Conservation (phyloP, 2,797 vertebrate species). For the Ambastaia sidthimunki region DNA sequence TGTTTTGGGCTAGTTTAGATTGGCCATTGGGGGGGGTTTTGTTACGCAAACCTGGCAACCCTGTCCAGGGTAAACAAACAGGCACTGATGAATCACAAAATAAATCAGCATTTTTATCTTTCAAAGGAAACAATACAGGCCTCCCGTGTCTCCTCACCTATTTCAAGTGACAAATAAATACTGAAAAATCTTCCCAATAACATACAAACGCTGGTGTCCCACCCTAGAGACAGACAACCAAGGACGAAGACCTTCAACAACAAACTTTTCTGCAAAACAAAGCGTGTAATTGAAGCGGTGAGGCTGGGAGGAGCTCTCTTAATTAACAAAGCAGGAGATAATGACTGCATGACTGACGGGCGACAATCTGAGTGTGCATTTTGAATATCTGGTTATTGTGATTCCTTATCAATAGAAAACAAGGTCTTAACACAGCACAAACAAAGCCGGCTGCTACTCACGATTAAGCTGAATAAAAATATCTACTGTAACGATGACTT, state of each 20-base stretch:
- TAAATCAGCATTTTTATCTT: constrained; percentile 45
- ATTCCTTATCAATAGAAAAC: constrained; percentile 54
- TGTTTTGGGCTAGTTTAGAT: too few species aligned
- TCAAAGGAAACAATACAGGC: constrained; percentile 27
- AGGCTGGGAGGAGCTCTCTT: constrained; percentile 55
- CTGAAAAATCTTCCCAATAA: constrained; percentile 36
- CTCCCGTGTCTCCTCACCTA: neutral
- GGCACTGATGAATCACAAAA: constrained; percentile 51
- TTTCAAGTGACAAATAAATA: constrained; percentile 36
- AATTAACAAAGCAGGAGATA: constrained; percentile 62
- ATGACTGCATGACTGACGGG: constrained; percentile 56
- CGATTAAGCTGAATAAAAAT: constrained; percentile 54
- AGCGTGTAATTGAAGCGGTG: constrained; percentile 64
- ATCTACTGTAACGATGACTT: constrained; percentile 12
- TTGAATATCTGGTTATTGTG: constrained; percentile 58
- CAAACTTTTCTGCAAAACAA: constrained; percentile 52
- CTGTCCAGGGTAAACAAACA: constrained; percentile 49
- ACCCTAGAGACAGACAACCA: constrained; percentile 43
- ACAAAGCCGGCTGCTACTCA: constrained; percentile 55
- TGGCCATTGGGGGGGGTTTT: too few species aligned
- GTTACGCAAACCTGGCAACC: too few species aligned
- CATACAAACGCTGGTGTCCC: constrained; percentile 28
- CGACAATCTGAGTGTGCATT: constrained; percentile 65
- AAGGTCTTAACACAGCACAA: constrained; percentile 50
- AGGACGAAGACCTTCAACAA: constrained; percentile 41